phyloP scores from a whole-genome alignment of 2,888 invertebrate species.

The Yponomeuta evonymella region DNA sequence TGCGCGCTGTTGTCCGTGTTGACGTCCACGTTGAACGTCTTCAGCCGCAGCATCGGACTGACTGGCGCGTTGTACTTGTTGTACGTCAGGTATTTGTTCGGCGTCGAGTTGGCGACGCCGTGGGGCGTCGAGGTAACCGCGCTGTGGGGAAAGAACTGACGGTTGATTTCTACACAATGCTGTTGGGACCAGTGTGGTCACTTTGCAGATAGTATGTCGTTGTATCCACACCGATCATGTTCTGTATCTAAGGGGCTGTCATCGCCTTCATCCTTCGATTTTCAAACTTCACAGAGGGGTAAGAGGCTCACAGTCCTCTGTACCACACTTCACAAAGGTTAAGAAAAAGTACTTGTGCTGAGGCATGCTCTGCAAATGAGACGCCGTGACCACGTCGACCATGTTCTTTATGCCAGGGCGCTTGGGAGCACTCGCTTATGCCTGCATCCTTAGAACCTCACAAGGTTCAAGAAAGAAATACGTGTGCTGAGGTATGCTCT shows the following conservation, averaged over 20 bases:
- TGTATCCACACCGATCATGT: constrained; percentile 43
- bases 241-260: constrained; percentile 77
- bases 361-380: background rate
- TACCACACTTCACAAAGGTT: no score
- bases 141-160: no score
- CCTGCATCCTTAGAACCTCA: no score
- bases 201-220: constrained; percentile 29
- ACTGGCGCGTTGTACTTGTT: constrained; percentile 63
- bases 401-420: constrained; percentile 78
- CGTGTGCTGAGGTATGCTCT: constrained; percentile 37
- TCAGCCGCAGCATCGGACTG: constrained; percentile 59
- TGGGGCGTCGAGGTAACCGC: no score
- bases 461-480: no score
- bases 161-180: no score
- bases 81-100: constrained; percentile 61
- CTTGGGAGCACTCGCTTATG: constrained; percentile 75
- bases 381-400: constrained; percentile 39
- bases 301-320: no score
- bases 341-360: no score
- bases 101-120: constrained; percentile 35
- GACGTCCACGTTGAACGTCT: constrained; percentile 64
- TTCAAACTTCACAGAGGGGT: no score
- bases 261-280: constrained; percentile 39
- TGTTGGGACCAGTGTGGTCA: no score
- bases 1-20: constrained; percentile 55